Evolutionary conservation across 1,140 invertebrate species (phyloP), one percentile per base, ranked within the genome.

Genomic region (Nasonia vitripennis): DNA sequence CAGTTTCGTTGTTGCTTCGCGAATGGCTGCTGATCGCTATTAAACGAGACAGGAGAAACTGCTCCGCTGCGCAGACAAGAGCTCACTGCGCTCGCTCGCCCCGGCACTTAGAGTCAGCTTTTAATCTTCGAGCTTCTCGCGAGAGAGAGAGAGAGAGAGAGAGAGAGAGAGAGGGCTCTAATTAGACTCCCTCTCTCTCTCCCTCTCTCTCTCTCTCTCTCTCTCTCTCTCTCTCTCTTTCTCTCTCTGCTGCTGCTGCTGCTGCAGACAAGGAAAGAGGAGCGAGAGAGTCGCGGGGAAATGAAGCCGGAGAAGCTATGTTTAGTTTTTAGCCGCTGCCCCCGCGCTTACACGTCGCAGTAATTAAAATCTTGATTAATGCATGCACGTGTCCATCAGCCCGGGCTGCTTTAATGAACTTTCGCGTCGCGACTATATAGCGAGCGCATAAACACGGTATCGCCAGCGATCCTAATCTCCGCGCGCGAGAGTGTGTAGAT

Each of bases 281-380:
- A 89, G 14, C 70, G 75, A 17, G 20, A 70, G 62, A 55, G 74
- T 17, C 73, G 74, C 75, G 55, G 12, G n/a, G 45, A 77, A 55
- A 84, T 77, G 81, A 70, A 68, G 85, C 68, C 51, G 9, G 87
- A 84, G 85, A 87, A 86, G 84, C 79, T 91, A 90, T 92, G 91
- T 91, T 92, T 92, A 91, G 91, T 91, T 91, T 91, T 92, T 91
- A 91, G 90, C 79, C 87, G 23, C 87, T 10, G 68, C 23, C 27
- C 70, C 23, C 70, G 88, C 89, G 89, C 89, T 90, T 91, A 91
- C 91, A 91, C 89, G 91, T 88, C 88, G 89, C 88, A 91, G 91
- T 92, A 92, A 93, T 93, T 92, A 93, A 92, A 92, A 92, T 91
- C 91, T 91, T 92, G 91, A 92, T 93, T 92, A 92, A 92, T 92